Conservation (phyloP, 2,888 invertebrate species). For the Anodontia alba region DNA sequence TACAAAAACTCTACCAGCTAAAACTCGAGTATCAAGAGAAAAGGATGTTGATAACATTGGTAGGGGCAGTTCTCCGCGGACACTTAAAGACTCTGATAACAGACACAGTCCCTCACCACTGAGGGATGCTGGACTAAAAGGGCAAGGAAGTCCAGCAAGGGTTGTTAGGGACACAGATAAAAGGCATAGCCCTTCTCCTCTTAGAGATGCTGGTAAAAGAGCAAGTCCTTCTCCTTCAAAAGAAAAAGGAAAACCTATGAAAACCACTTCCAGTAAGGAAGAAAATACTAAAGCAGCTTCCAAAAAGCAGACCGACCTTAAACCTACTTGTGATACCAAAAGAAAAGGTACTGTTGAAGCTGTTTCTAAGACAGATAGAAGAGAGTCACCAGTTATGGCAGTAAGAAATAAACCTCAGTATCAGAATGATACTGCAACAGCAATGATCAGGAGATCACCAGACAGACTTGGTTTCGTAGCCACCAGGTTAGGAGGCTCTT, state of each 20-base stretch:
- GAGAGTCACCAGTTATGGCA: constrained; percentile 15
- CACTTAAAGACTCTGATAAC: not conserved
- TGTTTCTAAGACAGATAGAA: constrained; percentile 18
- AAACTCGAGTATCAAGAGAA: constrained; percentile 35
- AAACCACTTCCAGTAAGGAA: constrained; percentile 27
- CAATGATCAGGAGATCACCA: constrained; percentile 31
- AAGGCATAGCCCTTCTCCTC: constrained; percentile 33
- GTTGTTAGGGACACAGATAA: not conserved
- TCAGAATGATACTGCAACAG: constrained; percentile 19
- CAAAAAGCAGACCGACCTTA: constrained; percentile 30
- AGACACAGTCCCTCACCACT: constrained; percentile 7
- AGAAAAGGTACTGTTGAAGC: constrained; percentile 34
- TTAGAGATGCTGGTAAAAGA: constrained; percentile 34
- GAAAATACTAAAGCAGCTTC: constrained; percentile 18
- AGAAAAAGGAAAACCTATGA: constrained; percentile 9
- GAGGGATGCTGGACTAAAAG: not conserved
- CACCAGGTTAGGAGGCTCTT: not conserved
- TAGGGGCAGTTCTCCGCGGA: constrained; percentile 11
- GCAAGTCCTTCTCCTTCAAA: constrained; percentile 41
- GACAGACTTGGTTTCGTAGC: constrained; percentile 32
- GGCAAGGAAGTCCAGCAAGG: not conserved
- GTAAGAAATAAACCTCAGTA: constrained; percentile 27
- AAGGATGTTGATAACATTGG: constrained; percentile 15
- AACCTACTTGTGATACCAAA: constrained; percentile 36
- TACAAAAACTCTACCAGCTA: constrained; percentile 35